These are phyloP conservation scores for Pseudochaenichthys georgianus DNA, from an alignment of 2,797 vertebrate species.

Conservation along the genomic window DNA sequence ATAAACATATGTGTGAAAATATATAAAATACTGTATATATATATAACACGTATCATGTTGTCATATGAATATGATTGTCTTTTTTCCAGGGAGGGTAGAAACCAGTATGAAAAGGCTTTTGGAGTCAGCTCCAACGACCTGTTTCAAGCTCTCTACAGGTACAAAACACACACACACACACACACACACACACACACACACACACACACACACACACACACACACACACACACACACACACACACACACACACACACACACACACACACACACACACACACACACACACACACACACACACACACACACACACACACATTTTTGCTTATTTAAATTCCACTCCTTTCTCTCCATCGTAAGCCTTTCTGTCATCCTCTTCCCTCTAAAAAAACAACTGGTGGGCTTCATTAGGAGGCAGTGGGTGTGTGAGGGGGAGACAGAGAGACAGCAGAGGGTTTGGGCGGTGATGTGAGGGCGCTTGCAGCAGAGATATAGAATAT, in stretches of 20 bases:
- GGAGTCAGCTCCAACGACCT: slow-evolving; percentile 85
- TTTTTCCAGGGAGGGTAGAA: slow-evolving; percentile 88
- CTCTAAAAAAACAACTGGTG: slow-evolving; percentile 27
- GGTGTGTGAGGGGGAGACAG: slow-evolving; percentile 19
- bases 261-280: slow-evolving; percentile 17
- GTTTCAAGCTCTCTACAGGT: slow-evolving; percentile 92
- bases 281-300: slow-evolving; percentile 6
- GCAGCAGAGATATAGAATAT: slow-evolving; percentile 30
- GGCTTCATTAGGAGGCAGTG: slow-evolving; percentile 60
- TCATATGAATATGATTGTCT: slow-evolving; percentile 21
- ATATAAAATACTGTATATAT: no score
- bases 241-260: slow-evolving; percentile 9
- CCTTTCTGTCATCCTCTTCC: slow-evolving; percentile 39
- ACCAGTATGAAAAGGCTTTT: slow-evolving; percentile 90
- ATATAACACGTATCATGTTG: background rate
- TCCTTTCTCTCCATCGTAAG: slow-evolving; percentile 45
- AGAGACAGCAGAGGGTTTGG: slow-evolving; percentile 8
- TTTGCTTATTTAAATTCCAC: slow-evolving; percentile 57
- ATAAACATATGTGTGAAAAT: background rate
- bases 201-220: slow-evolving; percentile 2
- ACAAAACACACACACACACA: background rate
- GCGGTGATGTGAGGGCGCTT: slow-evolving; percentile 58
- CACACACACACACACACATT: slow-evolving; percentile 11
- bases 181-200: slow-evolving; percentile 21
- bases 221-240: slow-evolving; percentile 4